These are phyloP conservation scores for Callocephalon fimbriatum DNA, from an alignment of 2,113 vertebrate genomes.

Conservation along the genomic window DNA sequence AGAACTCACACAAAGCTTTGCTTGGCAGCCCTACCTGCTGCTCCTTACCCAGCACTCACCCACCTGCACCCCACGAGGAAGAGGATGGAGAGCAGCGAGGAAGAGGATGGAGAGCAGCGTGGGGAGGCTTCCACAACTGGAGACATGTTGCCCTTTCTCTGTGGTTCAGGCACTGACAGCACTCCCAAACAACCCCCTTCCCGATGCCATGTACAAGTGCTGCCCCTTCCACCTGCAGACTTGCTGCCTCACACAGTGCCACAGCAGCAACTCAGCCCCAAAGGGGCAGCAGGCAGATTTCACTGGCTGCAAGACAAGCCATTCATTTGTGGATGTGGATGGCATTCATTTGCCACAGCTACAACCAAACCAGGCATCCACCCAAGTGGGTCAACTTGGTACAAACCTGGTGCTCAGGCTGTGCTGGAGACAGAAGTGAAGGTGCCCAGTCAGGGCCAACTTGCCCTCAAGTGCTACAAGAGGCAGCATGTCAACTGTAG, in stretches of 20 bases:
- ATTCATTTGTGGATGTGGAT: not conserved
- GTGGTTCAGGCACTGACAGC: not conserved
- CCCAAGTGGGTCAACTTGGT: not conserved
- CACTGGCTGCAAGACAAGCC: rapidly evolving
- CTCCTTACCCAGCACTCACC: not conserved
- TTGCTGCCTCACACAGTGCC: not conserved
- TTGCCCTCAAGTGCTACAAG: not conserved
- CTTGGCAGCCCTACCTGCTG: not conserved
- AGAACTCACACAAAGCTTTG: not conserved
- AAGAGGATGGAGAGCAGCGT: not conserved
- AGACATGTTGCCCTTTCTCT: not conserved
- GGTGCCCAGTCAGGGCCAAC: not conserved
- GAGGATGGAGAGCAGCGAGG: not conserved
- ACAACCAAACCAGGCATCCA: rapidly evolving
- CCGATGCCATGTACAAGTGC: rapidly evolving
- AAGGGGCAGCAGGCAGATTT: not conserved
- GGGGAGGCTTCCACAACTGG: not conserved
- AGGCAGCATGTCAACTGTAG: not conserved
- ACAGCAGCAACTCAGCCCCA: not conserved
- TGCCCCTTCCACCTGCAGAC: not conserved
- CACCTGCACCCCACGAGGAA: rapidly evolving
- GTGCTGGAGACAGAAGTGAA: not conserved
- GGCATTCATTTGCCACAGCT: not conserved
- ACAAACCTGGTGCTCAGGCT: not conserved
- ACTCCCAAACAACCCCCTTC: not conserved